A percentile compares a stretch with the other conserved stretches of the same genome.
Conservation (phyloP, 30 jellyfish, hydroid and myxozoan genomes). For the Cassiopea xamachana region DNA sequence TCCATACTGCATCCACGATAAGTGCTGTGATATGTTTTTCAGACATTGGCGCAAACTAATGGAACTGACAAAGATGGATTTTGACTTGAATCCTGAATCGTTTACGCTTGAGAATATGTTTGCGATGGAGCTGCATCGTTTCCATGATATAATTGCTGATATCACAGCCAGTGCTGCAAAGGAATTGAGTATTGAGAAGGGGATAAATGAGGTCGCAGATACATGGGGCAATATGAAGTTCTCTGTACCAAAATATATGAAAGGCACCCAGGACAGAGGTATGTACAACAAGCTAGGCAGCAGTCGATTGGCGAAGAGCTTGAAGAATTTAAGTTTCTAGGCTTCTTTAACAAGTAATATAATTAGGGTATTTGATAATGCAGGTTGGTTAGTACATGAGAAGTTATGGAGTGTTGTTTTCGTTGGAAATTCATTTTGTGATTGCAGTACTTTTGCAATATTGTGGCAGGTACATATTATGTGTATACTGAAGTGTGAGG, state of each 20-base stretch:
- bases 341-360: not conserved
- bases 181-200: slow-evolving; percentile 94
- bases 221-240: slow-evolving; percentile 90
- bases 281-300: not conserved
- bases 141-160: slow-evolving; percentile 90
- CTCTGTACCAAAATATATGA: slow-evolving; percentile 85
- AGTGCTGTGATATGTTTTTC: not conserved
- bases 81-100: slow-evolving; percentile 95
- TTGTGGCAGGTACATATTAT: too few relatives aligned
- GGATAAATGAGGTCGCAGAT: slow-evolving; percentile 91
- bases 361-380: too few relatives aligned
- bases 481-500: too few relatives aligned
- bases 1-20: too few relatives aligned
- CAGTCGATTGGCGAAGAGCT: not conserved
- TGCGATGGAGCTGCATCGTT: slow-evolving; percentile 97
- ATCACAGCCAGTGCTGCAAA: slow-evolving; percentile 94
- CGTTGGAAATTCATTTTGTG: too few relatives aligned
- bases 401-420: too few relatives aligned
- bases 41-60: slow-evolving; percentile 94
- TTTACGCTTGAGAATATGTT: slow-evolving; percentile 93
- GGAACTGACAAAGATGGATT: slow-evolving; percentile 92
- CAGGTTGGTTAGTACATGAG: too few relatives aligned
- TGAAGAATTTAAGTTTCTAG: not conserved
- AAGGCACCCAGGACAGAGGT: slow-evolving; percentile 98
- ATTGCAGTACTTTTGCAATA: too few relatives aligned